phyloP scores from a whole-genome alignment of 2,888 invertebrate species.

The Leucophenga maculata region DNA sequence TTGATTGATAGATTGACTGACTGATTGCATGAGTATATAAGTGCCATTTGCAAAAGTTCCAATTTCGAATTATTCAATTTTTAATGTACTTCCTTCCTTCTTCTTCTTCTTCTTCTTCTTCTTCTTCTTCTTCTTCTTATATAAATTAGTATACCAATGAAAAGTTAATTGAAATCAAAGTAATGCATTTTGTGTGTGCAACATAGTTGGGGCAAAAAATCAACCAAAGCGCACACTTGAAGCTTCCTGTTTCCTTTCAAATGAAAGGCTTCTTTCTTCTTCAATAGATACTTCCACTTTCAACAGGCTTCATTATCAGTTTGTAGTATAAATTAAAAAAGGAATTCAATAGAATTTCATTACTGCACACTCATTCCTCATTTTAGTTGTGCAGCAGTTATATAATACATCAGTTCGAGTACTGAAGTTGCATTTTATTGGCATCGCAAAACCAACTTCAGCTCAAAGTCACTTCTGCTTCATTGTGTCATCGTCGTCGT shows the following conservation, averaged over 20 bases:
- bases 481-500: neutral
- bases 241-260: too few relatives aligned
- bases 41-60: constrained; percentile 27
- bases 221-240: constrained; percentile 6
- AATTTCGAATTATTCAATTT: constrained; percentile 42
- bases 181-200: constrained; percentile 45
- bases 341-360: too few relatives aligned
- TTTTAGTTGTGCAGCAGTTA: neutral
- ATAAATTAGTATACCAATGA: constrained; percentile 43
- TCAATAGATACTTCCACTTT: constrained; percentile 21
- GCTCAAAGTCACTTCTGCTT: constrained; percentile 10
- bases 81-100: constrained; percentile 23
- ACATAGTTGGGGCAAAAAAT: too few relatives aligned
- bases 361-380: too few relatives aligned
- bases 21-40: too few relatives aligned
- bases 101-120: too few relatives aligned
- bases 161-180: constrained; percentile 66
- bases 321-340: constrained; percentile 14
- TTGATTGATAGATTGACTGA: constrained; percentile 11
- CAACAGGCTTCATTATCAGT: constrained; percentile 21
- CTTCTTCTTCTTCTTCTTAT: too few relatives aligned
- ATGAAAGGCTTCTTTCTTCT: too few relatives aligned
- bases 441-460: constrained; percentile 1
- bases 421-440: neutral
- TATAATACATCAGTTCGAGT: neutral